These are phyloP conservation scores for Eurosta solidaginis DNA, from an alignment of 1,140 invertebrate genomes.

Conservation along the genomic window DNA sequence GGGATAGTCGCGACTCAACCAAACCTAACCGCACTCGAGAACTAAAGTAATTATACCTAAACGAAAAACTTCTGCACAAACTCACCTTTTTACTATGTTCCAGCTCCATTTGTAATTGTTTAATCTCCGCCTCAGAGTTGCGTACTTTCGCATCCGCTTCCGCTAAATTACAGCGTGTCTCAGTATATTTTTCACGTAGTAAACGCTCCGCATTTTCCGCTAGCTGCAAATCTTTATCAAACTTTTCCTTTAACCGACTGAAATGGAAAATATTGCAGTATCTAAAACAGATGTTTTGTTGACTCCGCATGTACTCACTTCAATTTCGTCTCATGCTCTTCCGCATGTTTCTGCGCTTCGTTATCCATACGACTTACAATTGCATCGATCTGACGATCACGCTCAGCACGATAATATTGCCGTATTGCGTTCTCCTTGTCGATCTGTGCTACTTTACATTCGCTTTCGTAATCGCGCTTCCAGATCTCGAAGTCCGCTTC, in stretches of 20 bases:
- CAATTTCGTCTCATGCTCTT: conserved; percentile 66
- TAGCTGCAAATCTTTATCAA: conserved; percentile 70
- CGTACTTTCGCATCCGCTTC: conserved; percentile 64
- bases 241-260: conserved; percentile 75
- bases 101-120: conserved; percentile 63
- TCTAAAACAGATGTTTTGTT: too few relatives aligned
- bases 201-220: conserved; percentile 66
- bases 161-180: conserved; percentile 64
- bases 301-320: conserved; percentile 58
- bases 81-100: conserved; percentile 63
- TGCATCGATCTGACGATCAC: conserved; percentile 70
- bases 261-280: neutral
- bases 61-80: neutral
- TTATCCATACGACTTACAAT: conserved; percentile 68
- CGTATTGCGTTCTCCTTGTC: conserved; percentile 66
- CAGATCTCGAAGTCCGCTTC: conserved; percentile 63
- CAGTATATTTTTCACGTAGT: conserved; percentile 61
- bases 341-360: conserved; percentile 63
- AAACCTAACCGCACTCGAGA: too few relatives aligned
- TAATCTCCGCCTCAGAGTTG: conserved; percentile 61
- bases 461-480: conserved; percentile 67
- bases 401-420: conserved; percentile 66
- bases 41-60: too few relatives aligned
- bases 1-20: too few relatives aligned
- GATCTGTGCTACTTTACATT: conserved; percentile 62